Base-by-base conservation (phyloP, 37 sponge, comb jelly and placozoan species). In the Mnemiopsis leidyi region DNA sequence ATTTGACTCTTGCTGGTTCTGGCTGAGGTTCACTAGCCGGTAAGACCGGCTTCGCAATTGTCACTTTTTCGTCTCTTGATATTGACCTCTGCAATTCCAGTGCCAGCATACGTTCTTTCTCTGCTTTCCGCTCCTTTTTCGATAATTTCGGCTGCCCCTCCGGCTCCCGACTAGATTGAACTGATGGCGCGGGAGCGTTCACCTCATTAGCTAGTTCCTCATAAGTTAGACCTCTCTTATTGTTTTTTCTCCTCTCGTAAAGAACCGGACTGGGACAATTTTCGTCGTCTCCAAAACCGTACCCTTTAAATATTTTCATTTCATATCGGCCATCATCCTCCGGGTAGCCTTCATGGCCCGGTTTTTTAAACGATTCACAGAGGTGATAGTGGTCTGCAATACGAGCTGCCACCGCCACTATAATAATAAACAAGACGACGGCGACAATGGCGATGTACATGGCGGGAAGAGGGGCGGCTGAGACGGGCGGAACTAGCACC, bases 301-400 rank as follows among this genome's bases (percentile, higher is more conserved):
- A 40, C 0, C 90, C 90, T 2, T 85, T 85, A 21, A 28, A 85
- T 5, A 23, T 29, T 3, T 40, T 38, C 90, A 85, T 40, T 61
- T 40, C 90, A 33, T n/a, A 85, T 1, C 36, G 13, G 38, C 90
- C 90, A 85, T 85, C 90, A 26, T 85, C 90, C 26, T 85, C 90
- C n/a, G 32, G 32, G 29, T 40, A 40, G 7, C 37, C 37, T 5
- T 32, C 24, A 9, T 39, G 38, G 1, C 79, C 79, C 36, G 48
- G 16, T 26, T 39, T 38, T 20, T 39, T 38, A 18, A 85, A 26
- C 28, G 38, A 28, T 3, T 85, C 90, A 37, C 23, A 38, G 2
- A 85, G n/a, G 48, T 85, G 90, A 26, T 85, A 85, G 3, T 28
- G 5, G 90, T 85, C 90, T 28, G 35, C 36, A 18, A 85, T 18